These are phyloP conservation scores for Aldrovandia affinis DNA, from an alignment of 2,797 vertebrate species.

Conservation along the genomic window DNA sequence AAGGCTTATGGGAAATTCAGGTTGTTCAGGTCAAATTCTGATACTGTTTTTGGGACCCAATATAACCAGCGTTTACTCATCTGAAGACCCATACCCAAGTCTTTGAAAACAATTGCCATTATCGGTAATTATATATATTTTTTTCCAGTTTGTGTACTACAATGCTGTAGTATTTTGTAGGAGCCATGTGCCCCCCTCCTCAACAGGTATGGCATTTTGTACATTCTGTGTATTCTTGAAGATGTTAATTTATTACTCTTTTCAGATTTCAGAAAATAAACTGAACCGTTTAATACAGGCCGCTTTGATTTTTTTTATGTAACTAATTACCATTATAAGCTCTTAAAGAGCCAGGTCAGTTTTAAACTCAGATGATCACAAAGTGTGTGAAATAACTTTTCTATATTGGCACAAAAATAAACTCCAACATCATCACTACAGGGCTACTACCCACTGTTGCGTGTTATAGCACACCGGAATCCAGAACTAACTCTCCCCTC, in stretches of 20 bases:
- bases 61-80: not conserved
- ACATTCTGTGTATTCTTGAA: constrained; percentile 26
- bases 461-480: too few relatives aligned
- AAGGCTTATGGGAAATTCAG: not conserved
- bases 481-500: not conserved
- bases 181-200: not conserved
- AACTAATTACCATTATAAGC: not conserved
- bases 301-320: not conserved
- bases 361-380: not conserved
- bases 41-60: not conserved
- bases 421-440: too few relatives aligned
- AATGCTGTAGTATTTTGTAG: not conserved
- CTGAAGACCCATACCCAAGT: not conserved
- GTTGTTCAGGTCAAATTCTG: not conserved
- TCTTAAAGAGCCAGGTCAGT: not conserved
- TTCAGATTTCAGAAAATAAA: constrained; percentile 32
- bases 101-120: not conserved
- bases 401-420: too few relatives aligned
- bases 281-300: constrained; percentile 15
- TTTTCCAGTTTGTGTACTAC: not conserved
- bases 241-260: constrained; percentile 25
- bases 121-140: not conserved
- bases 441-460: too few relatives aligned
- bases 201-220: constrained; percentile 15
- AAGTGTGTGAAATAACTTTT: not conserved